Evolutionary conservation across 1,140 invertebrate genomes (phyloP).

Genomic region (Campodea augens): DNA sequence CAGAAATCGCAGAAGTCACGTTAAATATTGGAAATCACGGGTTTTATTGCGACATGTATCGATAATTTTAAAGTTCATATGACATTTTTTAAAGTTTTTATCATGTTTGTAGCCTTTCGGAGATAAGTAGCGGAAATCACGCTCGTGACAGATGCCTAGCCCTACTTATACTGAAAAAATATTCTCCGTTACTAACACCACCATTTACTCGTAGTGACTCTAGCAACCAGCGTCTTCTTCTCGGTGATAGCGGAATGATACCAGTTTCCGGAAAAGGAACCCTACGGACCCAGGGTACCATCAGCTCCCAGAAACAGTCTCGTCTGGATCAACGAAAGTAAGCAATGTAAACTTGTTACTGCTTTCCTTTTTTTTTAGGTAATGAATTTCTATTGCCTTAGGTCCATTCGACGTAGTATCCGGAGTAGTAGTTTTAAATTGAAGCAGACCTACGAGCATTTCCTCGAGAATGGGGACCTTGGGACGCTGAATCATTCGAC

Average conservation of each 20-base stretch:
- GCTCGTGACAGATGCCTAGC: too few relatives aligned
- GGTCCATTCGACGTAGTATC: constrained; percentile 65
- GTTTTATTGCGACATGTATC: too few relatives aligned
- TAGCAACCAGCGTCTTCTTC: constrained; percentile 69
- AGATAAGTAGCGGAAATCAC: too few relatives aligned
- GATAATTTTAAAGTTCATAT: too few relatives aligned
- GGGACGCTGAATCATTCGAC: constrained; percentile 56
- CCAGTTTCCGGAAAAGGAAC: constrained; percentile 63
- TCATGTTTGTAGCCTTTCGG: too few relatives aligned
- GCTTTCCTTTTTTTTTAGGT: constrained; percentile 8
- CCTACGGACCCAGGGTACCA: constrained; percentile 61
- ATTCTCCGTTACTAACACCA: too few relatives aligned
- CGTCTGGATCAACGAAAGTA: constrained; percentile 69
- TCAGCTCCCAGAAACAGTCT: constrained; percentile 65
- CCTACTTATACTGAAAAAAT: too few relatives aligned
- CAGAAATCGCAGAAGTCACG: too few relatives aligned
- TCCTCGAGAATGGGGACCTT: constrained; percentile 80
- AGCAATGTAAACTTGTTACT: constrained; percentile 17
- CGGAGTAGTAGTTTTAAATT: constrained; percentile 74
- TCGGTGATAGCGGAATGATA: constrained; percentile 78
- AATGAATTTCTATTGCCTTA: constrained; percentile 16
- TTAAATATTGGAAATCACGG: too few relatives aligned
- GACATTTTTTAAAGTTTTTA: too few relatives aligned
- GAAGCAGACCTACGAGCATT: constrained; percentile 79
- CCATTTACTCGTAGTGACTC: constrained; percentile 47